These are phyloP conservation scores for Hippocampus zosterae DNA, from an alignment of 2,113 vertebrate species.

Conservation along the genomic window DNA sequence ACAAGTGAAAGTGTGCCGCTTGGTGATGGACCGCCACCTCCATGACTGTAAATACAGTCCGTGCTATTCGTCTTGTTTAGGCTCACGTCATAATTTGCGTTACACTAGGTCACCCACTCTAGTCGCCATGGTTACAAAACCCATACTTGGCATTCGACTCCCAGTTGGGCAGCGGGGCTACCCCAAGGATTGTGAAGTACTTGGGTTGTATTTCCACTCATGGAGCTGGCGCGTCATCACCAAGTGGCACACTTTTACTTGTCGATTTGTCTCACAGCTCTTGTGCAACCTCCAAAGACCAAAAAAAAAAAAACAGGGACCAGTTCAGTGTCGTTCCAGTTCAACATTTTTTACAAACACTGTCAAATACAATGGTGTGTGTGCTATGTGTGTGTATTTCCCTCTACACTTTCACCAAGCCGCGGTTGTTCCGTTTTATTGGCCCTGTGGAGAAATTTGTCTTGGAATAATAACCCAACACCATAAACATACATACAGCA, in stretches of 20 bases:
- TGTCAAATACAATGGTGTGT: neutral
- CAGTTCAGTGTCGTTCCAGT: neutral
- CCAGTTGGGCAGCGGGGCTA: too few species aligned
- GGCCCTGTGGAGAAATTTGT: slow-evolving; percentile 39
- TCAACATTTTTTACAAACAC: neutral
- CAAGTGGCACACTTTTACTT: neutral
- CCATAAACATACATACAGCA: slow-evolving; percentile 36
- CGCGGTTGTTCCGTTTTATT: slow-evolving; percentile 55
- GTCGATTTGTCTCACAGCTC: neutral
- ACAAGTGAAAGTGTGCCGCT: too few species aligned
- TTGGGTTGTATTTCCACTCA: too few species aligned
- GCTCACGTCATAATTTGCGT: too few species aligned
- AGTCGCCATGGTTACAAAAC: too few species aligned
- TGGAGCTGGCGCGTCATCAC: too few species aligned
- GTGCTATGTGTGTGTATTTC: slow-evolving; percentile 22
- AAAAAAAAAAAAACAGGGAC: neutral
- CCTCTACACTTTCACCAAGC: slow-evolving; percentile 9
- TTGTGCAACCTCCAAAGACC: neutral
- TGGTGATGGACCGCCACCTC: too few species aligned
- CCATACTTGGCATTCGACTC: too few species aligned
- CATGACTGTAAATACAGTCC: too few species aligned
- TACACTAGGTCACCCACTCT: too few species aligned
- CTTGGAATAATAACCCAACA: slow-evolving; percentile 38
- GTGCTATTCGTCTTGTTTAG: too few species aligned
- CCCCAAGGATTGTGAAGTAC: too few species aligned